phyloP scores from a whole-genome alignment of 2,888 invertebrate genomes.

The Sicus ferrugineus region DNA sequence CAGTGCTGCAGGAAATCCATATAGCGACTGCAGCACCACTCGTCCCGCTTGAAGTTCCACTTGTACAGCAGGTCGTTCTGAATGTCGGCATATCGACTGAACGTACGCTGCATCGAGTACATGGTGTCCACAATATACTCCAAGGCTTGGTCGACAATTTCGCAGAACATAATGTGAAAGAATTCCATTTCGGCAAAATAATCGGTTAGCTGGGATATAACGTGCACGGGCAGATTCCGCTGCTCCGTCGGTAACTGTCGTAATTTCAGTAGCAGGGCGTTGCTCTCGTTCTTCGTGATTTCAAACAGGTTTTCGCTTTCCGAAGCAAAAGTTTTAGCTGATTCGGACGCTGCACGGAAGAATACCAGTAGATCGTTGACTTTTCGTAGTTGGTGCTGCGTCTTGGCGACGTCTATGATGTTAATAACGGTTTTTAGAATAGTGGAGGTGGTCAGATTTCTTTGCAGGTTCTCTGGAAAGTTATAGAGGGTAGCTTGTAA shows the following conservation, averaged over 20 bases:
- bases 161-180: slow-evolving; percentile 53
- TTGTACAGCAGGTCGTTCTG: slow-evolving; percentile 48
- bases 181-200: slow-evolving; percentile 61
- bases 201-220: slow-evolving; percentile 51
- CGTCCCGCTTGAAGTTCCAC: slow-evolving; percentile 45
- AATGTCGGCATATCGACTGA: slow-evolving; percentile 50
- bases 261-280: slow-evolving; percentile 49
- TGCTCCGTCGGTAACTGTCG: slow-evolving; percentile 52
- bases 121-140: slow-evolving; percentile 53
- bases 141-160: slow-evolving; percentile 55
- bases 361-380: slow-evolving; percentile 48
- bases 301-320: slow-evolving; percentile 49
- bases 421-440: slow-evolving; percentile 42
- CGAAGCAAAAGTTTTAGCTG: slow-evolving; percentile 46
- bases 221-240: slow-evolving; percentile 41
- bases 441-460: slow-evolving; percentile 52
- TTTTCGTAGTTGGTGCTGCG: slow-evolving; percentile 40
- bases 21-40: slow-evolving; percentile 50
- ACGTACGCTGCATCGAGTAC: slow-evolving; percentile 45
- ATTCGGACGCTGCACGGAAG: slow-evolving; percentile 46
- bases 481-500: slow-evolving; percentile 50
- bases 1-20: slow-evolving; percentile 54
- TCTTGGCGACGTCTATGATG: slow-evolving; percentile 33
- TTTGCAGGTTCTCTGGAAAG: slow-evolving; percentile 52
- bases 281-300: slow-evolving; percentile 53